A percentile compares a stretch with the other conserved stretches of the same genome.
These are phyloP conservation scores for Hipparchia sbordonii DNA, from an alignment of 2,888 invertebrate genomes.

Conservation along the genomic window DNA sequence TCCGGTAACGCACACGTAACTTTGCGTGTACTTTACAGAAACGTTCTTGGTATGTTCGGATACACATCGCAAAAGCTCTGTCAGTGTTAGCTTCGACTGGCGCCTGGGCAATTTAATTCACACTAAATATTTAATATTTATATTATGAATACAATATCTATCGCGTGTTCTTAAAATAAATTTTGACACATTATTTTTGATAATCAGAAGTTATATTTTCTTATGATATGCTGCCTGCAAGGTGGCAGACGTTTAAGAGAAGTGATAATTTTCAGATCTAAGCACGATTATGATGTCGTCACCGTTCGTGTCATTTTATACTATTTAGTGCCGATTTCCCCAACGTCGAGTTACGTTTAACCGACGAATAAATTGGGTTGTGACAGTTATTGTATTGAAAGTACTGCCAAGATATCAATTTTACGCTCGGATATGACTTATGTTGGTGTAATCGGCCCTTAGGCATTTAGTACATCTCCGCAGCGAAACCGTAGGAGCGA, in stretches of 20 bases:
- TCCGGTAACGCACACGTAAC: no score
- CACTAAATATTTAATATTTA: constrained; percentile 43
- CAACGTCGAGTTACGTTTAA: no score
- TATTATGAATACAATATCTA: constrained; percentile 57
- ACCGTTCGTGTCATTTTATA: constrained; percentile 65
- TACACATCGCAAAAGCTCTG: background rate
- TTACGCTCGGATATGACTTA: no score
- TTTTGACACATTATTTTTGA: constrained; percentile 77
- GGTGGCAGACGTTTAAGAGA: constrained; percentile 64
- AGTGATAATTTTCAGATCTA: constrained; percentile 72
- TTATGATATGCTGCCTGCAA: constrained; percentile 70
- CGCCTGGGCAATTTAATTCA: constrained; percentile 39
- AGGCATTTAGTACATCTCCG: no score
- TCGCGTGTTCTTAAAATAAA: constrained; percentile 60
- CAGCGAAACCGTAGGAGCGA: no score
- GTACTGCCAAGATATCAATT: no score
- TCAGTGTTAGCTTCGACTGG: background rate
- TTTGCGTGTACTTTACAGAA: no score
- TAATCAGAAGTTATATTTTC: constrained; percentile 77
- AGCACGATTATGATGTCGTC: constrained; percentile 64
- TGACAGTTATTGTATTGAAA: no score
- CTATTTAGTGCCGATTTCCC: constrained; percentile 42
- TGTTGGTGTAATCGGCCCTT: no score
- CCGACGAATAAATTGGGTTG: no score
- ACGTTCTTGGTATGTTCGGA: no score